These are phyloP conservation scores for Eulimnadia texana DNA, from an alignment of 1,140 invertebrate genomes.

Conservation along the genomic window DNA sequence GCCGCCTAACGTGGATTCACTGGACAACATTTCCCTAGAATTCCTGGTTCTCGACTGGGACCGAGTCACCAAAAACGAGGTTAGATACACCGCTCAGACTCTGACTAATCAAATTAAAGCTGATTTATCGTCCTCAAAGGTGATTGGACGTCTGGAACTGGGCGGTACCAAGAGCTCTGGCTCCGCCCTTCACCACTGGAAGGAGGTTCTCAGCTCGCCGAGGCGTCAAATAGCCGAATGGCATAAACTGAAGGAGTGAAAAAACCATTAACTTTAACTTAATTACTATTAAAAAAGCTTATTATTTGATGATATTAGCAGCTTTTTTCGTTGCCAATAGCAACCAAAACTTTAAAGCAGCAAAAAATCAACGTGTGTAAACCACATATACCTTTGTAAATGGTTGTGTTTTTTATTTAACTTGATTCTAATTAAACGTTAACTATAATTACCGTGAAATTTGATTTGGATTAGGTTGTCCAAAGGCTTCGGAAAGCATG, in stretches of 20 bases:
- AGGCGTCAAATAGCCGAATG: conserved; percentile 93
- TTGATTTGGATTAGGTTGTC: too few relatives aligned
- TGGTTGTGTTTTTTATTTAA: not conserved
- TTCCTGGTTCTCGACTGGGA: conserved; percentile 93
- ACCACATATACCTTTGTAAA: not conserved
- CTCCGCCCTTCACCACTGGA: conserved; percentile 83
- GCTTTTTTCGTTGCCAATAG: not conserved
- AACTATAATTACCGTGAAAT: too few relatives aligned
- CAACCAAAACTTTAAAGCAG: too few relatives aligned
- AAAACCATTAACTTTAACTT: too few relatives aligned
- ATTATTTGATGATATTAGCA: too few relatives aligned
- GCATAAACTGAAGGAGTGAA: conserved; percentile 87
- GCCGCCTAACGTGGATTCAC: conserved; percentile 54
- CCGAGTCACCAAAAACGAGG: conserved; percentile 93
- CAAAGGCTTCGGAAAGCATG: too few relatives aligned
- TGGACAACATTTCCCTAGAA: conserved; percentile 80
- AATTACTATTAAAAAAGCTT: too few relatives aligned
- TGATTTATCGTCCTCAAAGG: too few relatives aligned
- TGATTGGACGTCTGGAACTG: conserved; percentile 84
- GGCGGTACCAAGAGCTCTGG: conserved; percentile 61
- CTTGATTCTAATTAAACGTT: not conserved
- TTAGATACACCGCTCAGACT: too few relatives aligned
- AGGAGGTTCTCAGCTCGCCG: conserved; percentile 89
- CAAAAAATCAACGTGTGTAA: too few relatives aligned
- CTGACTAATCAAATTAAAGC: too few relatives aligned